These are phyloP conservation scores for Synanthedon vespiformis DNA, from an alignment of 2,888 invertebrate genomes.

Conservation along the genomic window DNA sequence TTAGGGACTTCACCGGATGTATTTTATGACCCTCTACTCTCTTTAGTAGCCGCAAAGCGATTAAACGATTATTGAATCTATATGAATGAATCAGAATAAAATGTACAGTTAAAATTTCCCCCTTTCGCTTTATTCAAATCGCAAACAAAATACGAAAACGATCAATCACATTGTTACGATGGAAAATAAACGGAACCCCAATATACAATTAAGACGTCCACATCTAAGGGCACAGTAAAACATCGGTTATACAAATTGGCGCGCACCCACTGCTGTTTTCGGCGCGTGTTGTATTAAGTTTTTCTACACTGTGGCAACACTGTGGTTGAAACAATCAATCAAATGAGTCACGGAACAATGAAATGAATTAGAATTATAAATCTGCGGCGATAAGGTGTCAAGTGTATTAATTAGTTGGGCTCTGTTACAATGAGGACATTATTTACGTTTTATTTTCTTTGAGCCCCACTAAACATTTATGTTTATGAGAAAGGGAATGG, in stretches of 20 bases:
- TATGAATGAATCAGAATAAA: too few species aligned
- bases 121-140: too few species aligned
- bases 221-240: neutral
- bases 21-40: too few species aligned
- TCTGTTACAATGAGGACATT: neutral
- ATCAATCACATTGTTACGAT: neutral
- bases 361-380: slow-evolving; percentile 1
- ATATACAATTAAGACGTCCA: neutral
- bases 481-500: too few species aligned
- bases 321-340: neutral
- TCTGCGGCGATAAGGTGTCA: neutral
- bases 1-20: too few species aligned
- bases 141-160: too few species aligned
- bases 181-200: neutral
- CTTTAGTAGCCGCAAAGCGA: too few species aligned
- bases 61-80: too few species aligned
- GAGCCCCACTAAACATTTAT: too few species aligned
- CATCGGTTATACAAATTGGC: neutral
- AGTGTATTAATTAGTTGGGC: neutral
- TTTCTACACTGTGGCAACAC: neutral
- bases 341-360: neutral
- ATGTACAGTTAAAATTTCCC: too few species aligned
- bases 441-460: neutral
- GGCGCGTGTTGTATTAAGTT: neutral
- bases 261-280: neutral